Base-by-base conservation (phyloP, 1,140 invertebrate genomes). In the Araneus ventricosus region DNA sequence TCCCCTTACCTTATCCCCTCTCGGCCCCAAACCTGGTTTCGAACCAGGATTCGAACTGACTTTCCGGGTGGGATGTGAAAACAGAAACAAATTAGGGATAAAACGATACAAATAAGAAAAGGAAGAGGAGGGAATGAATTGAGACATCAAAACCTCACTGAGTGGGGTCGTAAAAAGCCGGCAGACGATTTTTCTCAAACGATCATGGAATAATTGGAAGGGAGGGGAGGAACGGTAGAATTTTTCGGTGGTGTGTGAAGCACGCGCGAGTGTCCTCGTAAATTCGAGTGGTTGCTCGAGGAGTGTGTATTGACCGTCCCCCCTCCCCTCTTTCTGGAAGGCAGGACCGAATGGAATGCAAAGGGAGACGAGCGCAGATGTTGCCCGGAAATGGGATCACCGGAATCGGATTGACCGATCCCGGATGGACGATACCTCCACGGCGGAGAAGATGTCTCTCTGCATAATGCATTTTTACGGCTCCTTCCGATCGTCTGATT, bases 381-480 rank as follows among this genome's bases (percentile, higher is more conserved):
- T 70, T 88, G 1, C 86, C 59, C 86, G 86, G 75, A 90, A 90
- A 90, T 79, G 41, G 87, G 41, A 57, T 75, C 67, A 70, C 63
- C 37, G 63, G 45, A 90, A 90, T 80, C 24, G 88, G 88, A 90
- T 90, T 90, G 88, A 90, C 88, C 88, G 88, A 90, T 45, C 88
- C 88, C 67, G 45, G 88, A 41, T 34, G 63, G 87, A 57, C 20
- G 63, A 8, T 61, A 85, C 22, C 20, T n/a, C 7, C 10, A 17
- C 6, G 6, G 41, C 52, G 57, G 59, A 57, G 41, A 22, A 90
- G 70, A 41, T 17, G 14, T 22, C 37, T 41, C 30, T 80, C 59
- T 90, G 88, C 88, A 90, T 90, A 90, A 90, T 90, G 37, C 70
- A 90, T 90, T 75, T 75, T 75, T 75, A 75, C 70, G 34, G 70